Percentiles rank a stretch among this genome's conserved stretches.
phyloP scores from a whole-genome alignment of 2,113 vertebrate species.

The Phocoena phocoena region DNA sequence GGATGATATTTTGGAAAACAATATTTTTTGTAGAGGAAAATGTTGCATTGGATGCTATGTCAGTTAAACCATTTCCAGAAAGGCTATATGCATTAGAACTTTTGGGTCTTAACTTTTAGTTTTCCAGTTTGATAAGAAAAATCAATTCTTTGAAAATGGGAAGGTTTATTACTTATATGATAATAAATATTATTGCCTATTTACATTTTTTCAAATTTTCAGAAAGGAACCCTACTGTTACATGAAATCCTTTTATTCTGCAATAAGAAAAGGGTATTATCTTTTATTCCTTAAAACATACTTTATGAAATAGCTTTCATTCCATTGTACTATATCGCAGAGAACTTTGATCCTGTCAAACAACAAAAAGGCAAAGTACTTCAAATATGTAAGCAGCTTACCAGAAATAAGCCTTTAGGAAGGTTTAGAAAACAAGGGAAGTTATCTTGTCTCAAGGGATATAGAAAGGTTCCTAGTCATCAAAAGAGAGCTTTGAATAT shows the following conservation, averaged over 20 bases:
- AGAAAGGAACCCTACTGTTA: background rate
- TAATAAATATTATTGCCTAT: constrained; percentile 25
- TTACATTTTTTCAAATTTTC: constrained; percentile 34
- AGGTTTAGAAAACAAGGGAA: background rate
- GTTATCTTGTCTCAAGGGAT: background rate
- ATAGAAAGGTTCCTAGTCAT: background rate
- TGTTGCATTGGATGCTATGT: background rate
- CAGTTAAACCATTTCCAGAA: background rate
- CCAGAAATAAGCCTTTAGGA: constrained; percentile 20
- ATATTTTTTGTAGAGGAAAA: background rate
- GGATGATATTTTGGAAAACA: background rate
- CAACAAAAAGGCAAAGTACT: background rate
- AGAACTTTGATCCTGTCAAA: constrained; percentile 44
- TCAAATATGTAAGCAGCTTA: background rate
- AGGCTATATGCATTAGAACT: background rate
- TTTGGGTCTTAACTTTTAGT: background rate
- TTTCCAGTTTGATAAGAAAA: background rate
- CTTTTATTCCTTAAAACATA: constrained; percentile 37
- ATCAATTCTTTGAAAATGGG: background rate
- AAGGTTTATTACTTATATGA: background rate
- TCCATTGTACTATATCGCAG: background rate
- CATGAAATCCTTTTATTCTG: constrained; percentile 9
- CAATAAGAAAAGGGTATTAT: background rate
- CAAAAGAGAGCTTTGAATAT: background rate
- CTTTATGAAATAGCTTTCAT: constrained; percentile 33